A percentile compares a stretch with the other conserved stretches of the same genome.
phyloP scores from a whole-genome alignment of 2,888 invertebrate species.

The Mythimna vitellina region DNA sequence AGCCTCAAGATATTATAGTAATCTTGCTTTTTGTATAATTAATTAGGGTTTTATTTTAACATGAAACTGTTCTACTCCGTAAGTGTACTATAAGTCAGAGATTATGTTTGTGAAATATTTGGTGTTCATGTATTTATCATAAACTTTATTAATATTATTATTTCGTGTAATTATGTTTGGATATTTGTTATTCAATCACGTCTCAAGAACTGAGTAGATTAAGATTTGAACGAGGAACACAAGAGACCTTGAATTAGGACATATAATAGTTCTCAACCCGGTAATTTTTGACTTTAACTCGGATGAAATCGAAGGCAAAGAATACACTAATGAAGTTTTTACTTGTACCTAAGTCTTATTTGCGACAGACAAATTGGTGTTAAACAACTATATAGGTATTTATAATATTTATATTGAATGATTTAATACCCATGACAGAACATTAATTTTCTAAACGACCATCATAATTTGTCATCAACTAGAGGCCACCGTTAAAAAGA shows the following conservation, averaged over 20 bases:
- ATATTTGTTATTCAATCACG: background rate
- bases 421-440: slow-evolving; percentile 14
- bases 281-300: background rate
- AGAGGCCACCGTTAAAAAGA: slow-evolving; percentile 36
- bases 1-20: slow-evolving; percentile 16
- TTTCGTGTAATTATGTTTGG: background rate
- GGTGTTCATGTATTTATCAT: background rate
- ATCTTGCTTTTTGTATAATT: slow-evolving; percentile 38
- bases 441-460: slow-evolving; percentile 36
- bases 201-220: background rate
- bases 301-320: background rate
- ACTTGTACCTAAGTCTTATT: background rate
- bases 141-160: too few relatives aligned
- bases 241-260: background rate
- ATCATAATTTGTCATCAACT: slow-evolving; percentile 54
- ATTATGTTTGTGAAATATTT: background rate
- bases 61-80: too few relatives aligned
- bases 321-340: background rate
- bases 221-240: background rate
- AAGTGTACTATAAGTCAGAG: background rate
- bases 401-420: slow-evolving; percentile 5
- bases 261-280: background rate
- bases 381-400: background rate
- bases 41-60: background rate
- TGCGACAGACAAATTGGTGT: background rate